Evolutionary conservation across 1,140 invertebrate genomes (phyloP).

Genomic region (Druon quercuslanigerum): DNA sequence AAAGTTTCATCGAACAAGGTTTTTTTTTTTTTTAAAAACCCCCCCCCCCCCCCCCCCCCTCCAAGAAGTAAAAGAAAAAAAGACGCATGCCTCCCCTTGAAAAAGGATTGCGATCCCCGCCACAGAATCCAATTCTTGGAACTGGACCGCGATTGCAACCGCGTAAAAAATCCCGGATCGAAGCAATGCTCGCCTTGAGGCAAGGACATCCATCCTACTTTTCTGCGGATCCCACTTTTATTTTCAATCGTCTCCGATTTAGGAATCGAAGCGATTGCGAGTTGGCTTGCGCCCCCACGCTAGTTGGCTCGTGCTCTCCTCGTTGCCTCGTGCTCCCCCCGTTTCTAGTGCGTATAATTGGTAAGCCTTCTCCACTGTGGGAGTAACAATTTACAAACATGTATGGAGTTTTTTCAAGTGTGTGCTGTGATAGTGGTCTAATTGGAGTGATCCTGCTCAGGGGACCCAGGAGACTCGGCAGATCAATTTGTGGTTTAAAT

Average conservation of each 20-base stretch:
- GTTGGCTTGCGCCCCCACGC: too few species aligned
- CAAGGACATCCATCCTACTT: conserved; percentile 17
- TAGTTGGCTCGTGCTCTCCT: too few species aligned
- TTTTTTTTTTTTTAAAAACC: too few species aligned
- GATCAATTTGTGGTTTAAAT: conserved; percentile 28
- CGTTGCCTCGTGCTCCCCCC: too few species aligned
- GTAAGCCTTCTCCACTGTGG: background rate
- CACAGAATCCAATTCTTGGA: conserved; percentile 3
- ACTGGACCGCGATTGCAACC: conserved; percentile 2
- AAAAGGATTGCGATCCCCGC: background rate
- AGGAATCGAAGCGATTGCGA: conserved; percentile 50
- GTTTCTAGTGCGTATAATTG: background rate
- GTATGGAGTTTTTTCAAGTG: background rate
- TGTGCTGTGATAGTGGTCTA: conserved; percentile 63
- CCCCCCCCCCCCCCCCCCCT: too few species aligned
- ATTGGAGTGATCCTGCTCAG: conserved; percentile 26
- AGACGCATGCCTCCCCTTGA: background rate
- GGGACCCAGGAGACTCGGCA: background rate
- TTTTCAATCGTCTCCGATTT: conserved; percentile 52
- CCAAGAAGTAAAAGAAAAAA: too few species aligned
- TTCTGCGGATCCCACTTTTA: conserved; percentile 27
- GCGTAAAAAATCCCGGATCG: background rate
- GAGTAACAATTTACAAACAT: background rate
- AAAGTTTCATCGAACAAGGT: too few species aligned
- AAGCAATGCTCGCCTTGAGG: conserved; percentile 2